phyloP scores from a whole-genome alignment of 2,797 vertebrate genomes.

The Peromyscus melanophrys region DNA sequence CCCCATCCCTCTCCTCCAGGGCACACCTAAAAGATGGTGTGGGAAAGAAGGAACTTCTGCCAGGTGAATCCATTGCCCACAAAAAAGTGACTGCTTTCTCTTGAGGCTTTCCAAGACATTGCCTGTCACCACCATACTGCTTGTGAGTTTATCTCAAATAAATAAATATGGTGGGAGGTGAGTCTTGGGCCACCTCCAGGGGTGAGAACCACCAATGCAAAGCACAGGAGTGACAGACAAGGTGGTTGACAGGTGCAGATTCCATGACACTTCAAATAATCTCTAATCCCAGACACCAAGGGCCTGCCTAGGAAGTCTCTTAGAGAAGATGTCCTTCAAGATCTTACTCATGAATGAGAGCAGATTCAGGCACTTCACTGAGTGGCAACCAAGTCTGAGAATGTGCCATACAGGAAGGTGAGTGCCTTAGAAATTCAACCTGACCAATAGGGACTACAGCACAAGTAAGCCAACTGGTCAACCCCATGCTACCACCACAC shows the following conservation, averaged over 20 bases:
- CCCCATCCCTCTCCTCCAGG: neutral
- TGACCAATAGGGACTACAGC: neutral
- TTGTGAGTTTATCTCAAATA: neutral
- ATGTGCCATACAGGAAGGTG: accelerated
- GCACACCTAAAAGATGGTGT: neutral
- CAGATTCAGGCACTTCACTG: accelerated
- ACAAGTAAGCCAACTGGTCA: neutral
- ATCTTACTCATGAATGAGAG: neutral
- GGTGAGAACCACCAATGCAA: neutral
- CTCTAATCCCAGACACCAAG: neutral
- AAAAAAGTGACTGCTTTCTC: neutral
- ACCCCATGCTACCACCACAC: neutral
- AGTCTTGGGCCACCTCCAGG: neutral
- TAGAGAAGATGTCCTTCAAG: neutral
- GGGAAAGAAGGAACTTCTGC: too few species aligned
- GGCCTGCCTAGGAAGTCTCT: neutral
- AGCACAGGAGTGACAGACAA: neutral
- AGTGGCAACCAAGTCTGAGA: neutral
- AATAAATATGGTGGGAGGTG: neutral
- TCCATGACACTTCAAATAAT: neutral
- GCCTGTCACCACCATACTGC: neutral
- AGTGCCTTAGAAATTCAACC: neutral
- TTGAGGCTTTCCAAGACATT: neutral
- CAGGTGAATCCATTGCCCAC: neutral
- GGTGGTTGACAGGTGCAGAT: neutral